Conservation (phyloP, 2,113 vertebrate species). For the Fregetta grallaria region DNA sequence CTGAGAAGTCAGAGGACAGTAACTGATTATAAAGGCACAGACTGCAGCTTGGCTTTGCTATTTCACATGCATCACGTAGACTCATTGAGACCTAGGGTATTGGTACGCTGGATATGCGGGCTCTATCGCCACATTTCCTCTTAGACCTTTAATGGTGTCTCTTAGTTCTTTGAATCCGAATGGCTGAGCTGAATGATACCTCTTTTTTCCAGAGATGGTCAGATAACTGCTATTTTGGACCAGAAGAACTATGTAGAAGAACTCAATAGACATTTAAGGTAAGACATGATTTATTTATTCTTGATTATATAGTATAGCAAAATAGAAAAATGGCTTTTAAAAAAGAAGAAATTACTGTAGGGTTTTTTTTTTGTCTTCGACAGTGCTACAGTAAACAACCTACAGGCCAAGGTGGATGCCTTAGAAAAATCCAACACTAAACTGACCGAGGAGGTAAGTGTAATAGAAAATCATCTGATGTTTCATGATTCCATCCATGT, state of each 20-base stretch:
- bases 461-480: background rate
- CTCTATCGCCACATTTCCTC: fast-evolving
- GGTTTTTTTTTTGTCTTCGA: constrained; percentile 10
- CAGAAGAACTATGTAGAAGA: constrained; percentile 99
- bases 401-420: constrained; percentile 95
- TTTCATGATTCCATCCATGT: background rate
- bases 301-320: no score
- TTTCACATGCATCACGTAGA: fast-evolving
- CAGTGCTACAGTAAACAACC: constrained; percentile 96
- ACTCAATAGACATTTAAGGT: constrained; percentile 98
- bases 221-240: constrained; percentile 97
- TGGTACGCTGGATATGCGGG: fast-evolving
- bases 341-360: background rate
- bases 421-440: constrained; percentile 99
- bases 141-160: background rate
- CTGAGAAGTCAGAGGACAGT: background rate
- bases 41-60: background rate
- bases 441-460: constrained; percentile 91
- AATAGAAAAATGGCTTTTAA: background rate
- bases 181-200: background rate
- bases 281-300: background rate
- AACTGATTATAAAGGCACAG: background rate
- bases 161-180: background rate
- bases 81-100: fast-evolving
- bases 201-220: constrained; percentile 83